Evolutionary conservation across 2,797 vertebrate genomes (phyloP).

Genomic region (Chiroxiphia lanceolata): DNA sequence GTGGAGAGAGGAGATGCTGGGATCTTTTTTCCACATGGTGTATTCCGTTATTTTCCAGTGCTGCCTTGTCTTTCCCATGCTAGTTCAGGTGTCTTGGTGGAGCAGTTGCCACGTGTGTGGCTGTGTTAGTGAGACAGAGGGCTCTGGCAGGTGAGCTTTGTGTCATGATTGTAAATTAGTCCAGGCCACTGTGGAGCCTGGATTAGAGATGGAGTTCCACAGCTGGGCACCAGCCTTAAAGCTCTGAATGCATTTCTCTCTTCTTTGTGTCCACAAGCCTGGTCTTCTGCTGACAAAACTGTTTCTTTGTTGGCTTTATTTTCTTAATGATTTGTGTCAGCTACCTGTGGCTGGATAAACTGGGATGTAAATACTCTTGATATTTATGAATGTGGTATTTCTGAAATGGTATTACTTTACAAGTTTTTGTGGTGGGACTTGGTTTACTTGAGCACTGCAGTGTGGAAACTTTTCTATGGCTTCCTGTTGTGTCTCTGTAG

Average conservation of each 20-base stretch:
- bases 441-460: background rate
- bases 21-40: background rate
- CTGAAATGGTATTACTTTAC: background rate
- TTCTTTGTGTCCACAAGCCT: background rate
- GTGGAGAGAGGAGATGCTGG: background rate
- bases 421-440: background rate
- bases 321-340: background rate
- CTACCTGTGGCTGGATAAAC: background rate
- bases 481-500: background rate
- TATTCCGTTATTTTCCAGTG: background rate
- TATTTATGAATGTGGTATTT: background rate
- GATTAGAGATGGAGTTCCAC: background rate
- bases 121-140: background rate
- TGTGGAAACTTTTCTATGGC: background rate
- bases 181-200: background rate
- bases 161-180: background rate
- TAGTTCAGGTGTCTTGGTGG: background rate
- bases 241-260: background rate
- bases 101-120: background rate
- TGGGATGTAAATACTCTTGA: background rate
- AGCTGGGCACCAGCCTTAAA: background rate
- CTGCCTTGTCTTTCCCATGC: background rate
- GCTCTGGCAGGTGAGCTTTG: background rate
- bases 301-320: background rate
- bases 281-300: background rate